A percentile compares a stretch with the other conserved stretches of the same genome.
phyloP scores from a whole-genome alignment of 2,888 invertebrate species.

The Hylaea fasciaria region DNA sequence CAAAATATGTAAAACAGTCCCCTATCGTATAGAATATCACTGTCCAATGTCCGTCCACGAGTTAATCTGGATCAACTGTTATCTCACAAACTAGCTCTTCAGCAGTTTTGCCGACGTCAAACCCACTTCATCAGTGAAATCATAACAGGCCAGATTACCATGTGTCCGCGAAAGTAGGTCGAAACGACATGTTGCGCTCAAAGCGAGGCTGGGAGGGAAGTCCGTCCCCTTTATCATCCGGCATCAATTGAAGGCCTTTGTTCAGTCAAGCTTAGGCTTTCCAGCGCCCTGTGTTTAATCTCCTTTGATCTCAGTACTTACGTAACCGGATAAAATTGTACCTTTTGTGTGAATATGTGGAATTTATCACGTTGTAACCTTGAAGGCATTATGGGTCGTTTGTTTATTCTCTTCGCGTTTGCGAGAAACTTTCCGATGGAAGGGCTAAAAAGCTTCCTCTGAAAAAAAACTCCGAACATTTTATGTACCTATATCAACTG shows the following conservation, averaged over 20 bases:
- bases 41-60: too few species aligned
- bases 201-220: conserved; percentile 28
- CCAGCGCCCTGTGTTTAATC: conserved; percentile 52
- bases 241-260: conserved; percentile 65
- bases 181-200: conserved; percentile 63
- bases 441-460: too few species aligned
- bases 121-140: conserved; percentile 6
- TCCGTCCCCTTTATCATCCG: conserved; percentile 58
- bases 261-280: conserved; percentile 50
- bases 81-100: not conserved
- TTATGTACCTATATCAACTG: too few species aligned
- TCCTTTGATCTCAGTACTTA: conserved; percentile 53
- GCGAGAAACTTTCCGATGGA: conserved; percentile 8
- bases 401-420: conserved; percentile 13
- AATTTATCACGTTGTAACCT: conserved; percentile 9
- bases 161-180: conserved; percentile 51
- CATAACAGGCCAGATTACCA: conserved; percentile 17
- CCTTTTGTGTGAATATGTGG: conserved; percentile 10
- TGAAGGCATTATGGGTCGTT: conserved; percentile 4
- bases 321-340: conserved; percentile 13
- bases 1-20: too few species aligned
- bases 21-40: too few species aligned
- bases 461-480: too few species aligned
- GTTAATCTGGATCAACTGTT: too few species aligned
- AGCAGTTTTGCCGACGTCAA: conserved; percentile 3